Evolutionary conservation across 2,797 vertebrate species (phyloP).

Genomic region (Sitta carolinensis): DNA sequence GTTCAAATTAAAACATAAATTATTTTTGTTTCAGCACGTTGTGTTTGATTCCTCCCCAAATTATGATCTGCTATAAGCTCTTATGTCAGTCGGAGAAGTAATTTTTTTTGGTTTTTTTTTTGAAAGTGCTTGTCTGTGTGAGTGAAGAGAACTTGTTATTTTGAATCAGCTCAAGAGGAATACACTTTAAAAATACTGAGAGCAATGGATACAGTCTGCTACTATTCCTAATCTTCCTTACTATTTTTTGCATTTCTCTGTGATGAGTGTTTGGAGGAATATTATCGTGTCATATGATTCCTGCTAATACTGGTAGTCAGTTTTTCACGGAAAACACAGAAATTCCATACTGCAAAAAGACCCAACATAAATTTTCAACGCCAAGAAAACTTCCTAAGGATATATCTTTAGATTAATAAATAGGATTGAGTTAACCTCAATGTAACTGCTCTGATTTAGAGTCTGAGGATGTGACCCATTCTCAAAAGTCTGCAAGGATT

Average conservation of each 20-base stretch:
- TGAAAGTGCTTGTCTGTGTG: not conserved
- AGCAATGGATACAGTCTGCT: not conserved
- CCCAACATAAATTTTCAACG: not conserved
- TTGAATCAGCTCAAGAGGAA: not conserved
- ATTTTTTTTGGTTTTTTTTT: not conserved
- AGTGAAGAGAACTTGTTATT: not conserved
- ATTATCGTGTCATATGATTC: not conserved
- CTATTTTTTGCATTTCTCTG: not conserved
- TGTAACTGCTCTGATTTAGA: not conserved
- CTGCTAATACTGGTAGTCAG: not conserved
- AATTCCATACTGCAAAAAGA: not conserved
- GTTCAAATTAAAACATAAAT: not conserved
- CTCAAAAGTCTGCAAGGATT: not conserved
- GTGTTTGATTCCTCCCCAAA: not conserved
- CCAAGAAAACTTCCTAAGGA: not conserved
- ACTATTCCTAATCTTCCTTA: not conserved
- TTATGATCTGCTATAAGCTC: not conserved
- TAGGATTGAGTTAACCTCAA: not conserved
- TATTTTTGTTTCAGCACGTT: not conserved
- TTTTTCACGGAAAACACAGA: not conserved
- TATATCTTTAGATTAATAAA: not conserved
- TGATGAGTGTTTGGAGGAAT: not conserved
- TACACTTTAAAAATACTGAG: not conserved
- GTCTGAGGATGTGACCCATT: not conserved
- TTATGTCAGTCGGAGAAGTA: not conserved